Percentiles rank a stretch among this genome's conserved stretches.
Conservation (phyloP, 2,113 vertebrate genomes). For the Clupea harengus region DNA sequence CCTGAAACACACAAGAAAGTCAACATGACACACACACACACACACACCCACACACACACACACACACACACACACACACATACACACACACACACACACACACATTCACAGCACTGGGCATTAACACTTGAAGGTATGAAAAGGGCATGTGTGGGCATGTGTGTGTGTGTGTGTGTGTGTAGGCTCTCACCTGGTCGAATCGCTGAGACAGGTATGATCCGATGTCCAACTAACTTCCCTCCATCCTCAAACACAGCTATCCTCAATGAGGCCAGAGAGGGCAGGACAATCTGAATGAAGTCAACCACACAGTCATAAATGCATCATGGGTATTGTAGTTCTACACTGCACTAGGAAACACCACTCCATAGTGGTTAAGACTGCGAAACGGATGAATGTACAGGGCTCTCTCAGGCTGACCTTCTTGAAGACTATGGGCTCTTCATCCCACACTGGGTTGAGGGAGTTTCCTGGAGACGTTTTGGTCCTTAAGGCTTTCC, state of each 20-base stretch:
- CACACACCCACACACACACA: not conserved
- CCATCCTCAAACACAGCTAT: slow-evolving; percentile 95
- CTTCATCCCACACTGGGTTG: slow-evolving; percentile 96
- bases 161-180: not conserved
- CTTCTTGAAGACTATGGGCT: slow-evolving; percentile 96
- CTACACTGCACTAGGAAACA: not conserved
- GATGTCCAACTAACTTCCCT: slow-evolving; percentile 95
- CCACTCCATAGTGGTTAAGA: not conserved
- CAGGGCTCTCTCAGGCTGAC: slow-evolving; percentile 57
- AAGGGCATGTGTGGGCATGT: not conserved
- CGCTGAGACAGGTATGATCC: slow-evolving; percentile 91
- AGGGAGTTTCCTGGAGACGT: slow-evolving; percentile 93
- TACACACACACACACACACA: not conserved
- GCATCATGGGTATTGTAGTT: not conserved
- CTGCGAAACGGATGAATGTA: no score
- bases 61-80: not conserved
- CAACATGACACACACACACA: slow-evolving; percentile 4
- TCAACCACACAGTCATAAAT: not conserved
- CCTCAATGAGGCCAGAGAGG: slow-evolving; percentile 88
- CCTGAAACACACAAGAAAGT: slow-evolving; percentile 67
- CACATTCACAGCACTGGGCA: not conserved
- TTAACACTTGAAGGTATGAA: not conserved
- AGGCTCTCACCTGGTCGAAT: slow-evolving; percentile 84
- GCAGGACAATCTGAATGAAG: slow-evolving; percentile 84
- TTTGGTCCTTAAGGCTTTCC: slow-evolving; percentile 95